Evolutionary conservation across 1,140 invertebrate genomes (phyloP).

Genomic region (Aphidius gifuensis): DNA sequence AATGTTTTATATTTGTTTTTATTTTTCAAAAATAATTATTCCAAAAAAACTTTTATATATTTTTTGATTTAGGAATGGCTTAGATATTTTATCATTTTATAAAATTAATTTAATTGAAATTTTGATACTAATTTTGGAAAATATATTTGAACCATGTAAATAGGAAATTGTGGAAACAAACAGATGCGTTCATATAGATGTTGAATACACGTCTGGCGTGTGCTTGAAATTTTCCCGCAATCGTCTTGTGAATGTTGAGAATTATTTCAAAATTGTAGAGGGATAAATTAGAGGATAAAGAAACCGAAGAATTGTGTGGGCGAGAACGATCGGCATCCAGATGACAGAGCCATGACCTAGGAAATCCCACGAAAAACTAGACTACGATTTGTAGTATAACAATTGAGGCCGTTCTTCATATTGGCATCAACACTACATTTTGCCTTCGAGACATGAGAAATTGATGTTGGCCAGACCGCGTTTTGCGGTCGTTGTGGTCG

Average conservation of each 20-base stretch:
- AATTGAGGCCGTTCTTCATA: constrained; percentile 7
- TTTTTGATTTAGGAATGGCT: too few relatives aligned
- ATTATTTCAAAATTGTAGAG: not conserved
- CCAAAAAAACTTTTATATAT: too few relatives aligned
- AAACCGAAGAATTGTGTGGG: constrained; percentile 8
- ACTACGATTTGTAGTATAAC: constrained; percentile 3
- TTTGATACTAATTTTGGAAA: not conserved
- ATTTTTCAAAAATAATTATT: not conserved
- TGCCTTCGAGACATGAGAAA: constrained; percentile 20
- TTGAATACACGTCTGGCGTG: not conserved
- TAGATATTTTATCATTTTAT: too few relatives aligned
- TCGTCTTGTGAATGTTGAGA: not conserved
- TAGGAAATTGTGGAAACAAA: too few relatives aligned
- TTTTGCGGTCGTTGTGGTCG: constrained; percentile 13
- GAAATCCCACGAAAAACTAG: constrained; percentile 33
- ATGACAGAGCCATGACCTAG: constrained; percentile 42
- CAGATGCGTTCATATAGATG: not conserved
- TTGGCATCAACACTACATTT: not conserved
- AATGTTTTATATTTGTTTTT: not conserved
- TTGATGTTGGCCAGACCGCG: constrained; percentile 21
- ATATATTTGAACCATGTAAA: too few relatives aligned
- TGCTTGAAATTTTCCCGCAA: not conserved
- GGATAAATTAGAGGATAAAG: constrained; percentile 4
- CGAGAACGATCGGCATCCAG: constrained; percentile 23
- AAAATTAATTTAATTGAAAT: not conserved